Base-by-base conservation (phyloP, 1,140 invertebrate species). In the Megathymus violae region DNA sequence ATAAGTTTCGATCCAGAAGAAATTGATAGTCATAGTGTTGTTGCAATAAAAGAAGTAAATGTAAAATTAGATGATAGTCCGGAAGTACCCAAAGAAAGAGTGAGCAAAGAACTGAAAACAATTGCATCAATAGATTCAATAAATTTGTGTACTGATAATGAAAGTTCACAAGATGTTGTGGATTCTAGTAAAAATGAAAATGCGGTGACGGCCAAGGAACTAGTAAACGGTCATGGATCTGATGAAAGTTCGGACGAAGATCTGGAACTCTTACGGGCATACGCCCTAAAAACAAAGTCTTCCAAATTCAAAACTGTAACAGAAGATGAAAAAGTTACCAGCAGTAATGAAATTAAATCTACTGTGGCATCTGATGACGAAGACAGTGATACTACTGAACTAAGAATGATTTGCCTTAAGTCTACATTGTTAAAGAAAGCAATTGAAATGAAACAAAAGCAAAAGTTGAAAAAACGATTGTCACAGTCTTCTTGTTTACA, bases 381-480 rank as follows among this genome's bases (percentile, higher is more conserved):
- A 67, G 89, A 91, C 47, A 91, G 82, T 74, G 88, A 92, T 64
- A 89, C 88, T 14, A 80, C 82, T 19, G 90, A 91, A 50, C 70
- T 92, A n/a, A 79, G 91, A 62, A 67, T 91, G 36, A 91, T 89
- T 43, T 91, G 89, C 54, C 72, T 92, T 11, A 91, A 88, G 58
- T 91, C 91, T 40, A 80, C 89, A 9, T 71, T 89, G 31, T 64
- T 92, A 59, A 92, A 91, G 66, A 91, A 89, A 78, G 89, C 88
- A 13, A 87, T 89, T 69, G 90, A 91, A 82, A 85, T 86, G 66
- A 91, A 92, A 80, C 78, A 78, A 51, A 89, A 88, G 43, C 81
- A 86, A 61, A 91, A 86, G 67, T 63, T 83, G 60, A 77, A 72
- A 46, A 91, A 91, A 68, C 80, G 68, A 54, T 27, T 84, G 15